Evolutionary conservation across 2,888 invertebrate genomes (phyloP), one percentile per base, ranked within the genome.

Genomic region (Aporophyla nigra): DNA sequence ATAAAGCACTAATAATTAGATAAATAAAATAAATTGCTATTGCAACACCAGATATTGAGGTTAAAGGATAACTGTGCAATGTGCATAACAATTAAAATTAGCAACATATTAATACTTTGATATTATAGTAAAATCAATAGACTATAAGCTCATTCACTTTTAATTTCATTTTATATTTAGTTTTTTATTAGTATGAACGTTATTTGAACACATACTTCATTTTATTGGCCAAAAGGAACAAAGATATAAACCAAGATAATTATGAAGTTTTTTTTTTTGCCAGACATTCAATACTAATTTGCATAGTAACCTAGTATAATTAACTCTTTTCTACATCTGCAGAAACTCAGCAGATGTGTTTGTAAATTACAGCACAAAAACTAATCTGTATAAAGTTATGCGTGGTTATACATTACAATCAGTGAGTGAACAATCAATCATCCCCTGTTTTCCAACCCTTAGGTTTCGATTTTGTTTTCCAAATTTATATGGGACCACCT

Each of bases 1-100:
- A 74, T 71, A 58, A 66, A 71, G 46, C 33, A 67, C 46, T 3
- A 27, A 49, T 71, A 76, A 83, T 80, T 69, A 69, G 40, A 66
- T 75, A 56, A 82, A 68, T 61, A 46, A n/a, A n/a, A 69, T 73
- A 5, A 49, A 69, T 54, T 65, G 53, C 24, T 72, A 70, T 81
- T 84, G 70, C 67, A 70, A 66, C 54, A 70, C 66, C 53, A 63
- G 70, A 76, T 67, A 70, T 46, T 43, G 58, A 43, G 59, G 54
- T 76, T 77, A 81, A 51, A 84, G 27, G 27, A 59, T 54, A 43
- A 67, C n/a, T 65, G n/a, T 79, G 59, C 43, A 63, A 59, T 63
- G 51, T 76, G 63, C 68, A 51, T 61, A 79, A 40, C n/a, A 65
- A 61, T 59, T 61, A 54, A 40, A 54, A 54, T 58, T 65, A 24